Percentiles rank a stretch among this genome's conserved stretches.
Evolutionary conservation across 2,113 vertebrate species (phyloP).

Genomic region (Marmota monax): DNA sequence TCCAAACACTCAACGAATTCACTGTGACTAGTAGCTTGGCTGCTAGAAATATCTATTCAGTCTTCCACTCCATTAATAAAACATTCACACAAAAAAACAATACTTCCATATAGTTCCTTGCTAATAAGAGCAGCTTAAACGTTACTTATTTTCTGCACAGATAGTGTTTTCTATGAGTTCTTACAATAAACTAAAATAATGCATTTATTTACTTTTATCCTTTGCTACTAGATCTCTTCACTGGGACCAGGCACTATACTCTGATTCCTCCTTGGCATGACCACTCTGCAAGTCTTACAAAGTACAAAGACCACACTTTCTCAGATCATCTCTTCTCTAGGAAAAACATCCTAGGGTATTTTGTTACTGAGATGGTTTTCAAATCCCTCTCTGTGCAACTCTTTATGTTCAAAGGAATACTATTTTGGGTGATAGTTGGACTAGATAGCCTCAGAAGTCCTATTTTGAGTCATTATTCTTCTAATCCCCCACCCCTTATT

Average conservation of each 20-base stretch:
- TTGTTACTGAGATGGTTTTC: not conserved
- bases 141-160: not conserved
- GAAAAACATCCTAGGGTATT: not conserved
- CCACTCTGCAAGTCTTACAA: not conserved
- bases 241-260: not conserved
- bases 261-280: not conserved
- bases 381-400: not conserved
- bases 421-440: not conserved
- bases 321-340: not conserved
- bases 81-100: not conserved
- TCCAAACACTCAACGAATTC: not conserved
- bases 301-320: not conserved
- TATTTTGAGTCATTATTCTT: not conserved
- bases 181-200: not conserved
- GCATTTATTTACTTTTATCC: not conserved
- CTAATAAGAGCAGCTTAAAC: not conserved
- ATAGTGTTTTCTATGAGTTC: not conserved
- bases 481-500: not conserved
- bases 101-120: not conserved
- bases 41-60: constrained; percentile 15
- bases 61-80: constrained; percentile 29
- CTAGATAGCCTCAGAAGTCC: not conserved
- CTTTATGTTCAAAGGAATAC: not conserved
- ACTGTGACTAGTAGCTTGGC: not conserved
- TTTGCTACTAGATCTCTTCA: not conserved